Evolutionary conservation across 1,140 invertebrate genomes (phyloP), one percentile per base, ranked within the genome.

Genomic region (Sycophaga agraensis): DNA sequence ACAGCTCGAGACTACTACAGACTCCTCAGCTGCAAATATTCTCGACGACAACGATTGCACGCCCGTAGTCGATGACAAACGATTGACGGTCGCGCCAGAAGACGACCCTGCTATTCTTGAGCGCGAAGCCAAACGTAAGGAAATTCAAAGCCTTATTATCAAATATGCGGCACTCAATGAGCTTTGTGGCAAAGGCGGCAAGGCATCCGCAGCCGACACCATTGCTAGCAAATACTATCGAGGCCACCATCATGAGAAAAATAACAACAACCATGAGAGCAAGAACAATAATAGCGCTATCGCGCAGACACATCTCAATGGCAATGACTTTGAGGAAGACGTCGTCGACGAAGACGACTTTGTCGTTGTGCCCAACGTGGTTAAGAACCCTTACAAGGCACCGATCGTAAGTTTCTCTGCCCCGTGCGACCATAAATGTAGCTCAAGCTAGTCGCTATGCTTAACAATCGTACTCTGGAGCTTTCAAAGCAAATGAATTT

Each of bases 101-200:
- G 79, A 79, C 26, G 83, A 85, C 69, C 82, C 82, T 0, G 79
- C 83, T 7, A 78, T 89, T 8, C 82, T 82, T 56, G 90, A 91
- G 59, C 82, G 91, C 19, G 89, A 90, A 72, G 87, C 87, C 14
- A 87, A 87, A 65, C 83, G 91, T 4, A 91, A 91, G 65, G 91
- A 93, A 70, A 91, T 93, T 9, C 88, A 90, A 73, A 87, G 87
- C 62, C 76, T 92, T 8, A 91, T 92, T 39, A 82, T 88, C 79
- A 91, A 91, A 66, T 92, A 92, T 71, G 85, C 88, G 0, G 85
- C 86, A 16, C 73, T 89, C 53, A 89, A 90, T 54, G 89, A 89
- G 58, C 82, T 84, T 12, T 74, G 72, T 49, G 65, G 61, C 5
- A 65, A 65, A 17, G 22, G 6, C 19, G 39, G 24, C 8, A 31